Conservation (phyloP, 2,797 vertebrate species). For the Zenarchopterus dispar region DNA sequence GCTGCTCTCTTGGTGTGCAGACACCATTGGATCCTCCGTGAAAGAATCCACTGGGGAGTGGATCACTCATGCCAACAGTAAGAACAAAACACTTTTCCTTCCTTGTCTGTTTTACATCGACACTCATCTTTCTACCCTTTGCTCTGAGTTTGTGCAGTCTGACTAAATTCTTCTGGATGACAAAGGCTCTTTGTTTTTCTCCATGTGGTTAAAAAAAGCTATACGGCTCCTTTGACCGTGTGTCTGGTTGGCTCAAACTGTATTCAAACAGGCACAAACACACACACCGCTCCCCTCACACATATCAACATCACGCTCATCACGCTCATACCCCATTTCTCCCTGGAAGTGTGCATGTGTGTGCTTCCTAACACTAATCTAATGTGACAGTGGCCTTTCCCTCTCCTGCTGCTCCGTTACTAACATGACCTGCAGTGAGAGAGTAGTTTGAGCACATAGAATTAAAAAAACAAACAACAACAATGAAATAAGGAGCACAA, state of each 20-base stretch:
- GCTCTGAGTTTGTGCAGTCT: slow-evolving; percentile 18
- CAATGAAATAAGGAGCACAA: neutral
- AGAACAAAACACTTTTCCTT: slow-evolving; percentile 9
- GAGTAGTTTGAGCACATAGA: slow-evolving; percentile 1
- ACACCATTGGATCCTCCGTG: too few species aligned
- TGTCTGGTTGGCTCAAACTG: neutral
- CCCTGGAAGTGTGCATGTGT: slow-evolving; percentile 11
- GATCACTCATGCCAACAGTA: neutral
- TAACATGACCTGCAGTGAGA: slow-evolving; percentile 44
- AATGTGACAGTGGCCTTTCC: slow-evolving; percentile 67
- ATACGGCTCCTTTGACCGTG: slow-evolving; percentile 17
- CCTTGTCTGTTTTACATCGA: neutral
- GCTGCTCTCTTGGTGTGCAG: too few species aligned
- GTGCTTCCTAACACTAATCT: slow-evolving; percentile 54
- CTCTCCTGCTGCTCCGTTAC: slow-evolving; percentile 40
- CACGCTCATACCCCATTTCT: slow-evolving; percentile 46
- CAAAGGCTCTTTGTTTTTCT: slow-evolving; percentile 53
- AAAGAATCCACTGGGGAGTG: neutral
- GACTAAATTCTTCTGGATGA: slow-evolving; percentile 23
- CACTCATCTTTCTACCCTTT: slow-evolving; percentile 10
- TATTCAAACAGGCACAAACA: slow-evolving; percentile 10
- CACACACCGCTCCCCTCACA: slow-evolving; percentile 1
- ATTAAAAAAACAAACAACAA: slow-evolving; percentile 5
- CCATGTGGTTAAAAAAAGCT: slow-evolving; percentile 20
- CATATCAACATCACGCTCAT: slow-evolving; percentile 26